Percentiles rank a stretch among this genome's conserved stretches.
Conservation (phyloP, 2,888 invertebrate species). For the Callosobruchus maculatus region DNA sequence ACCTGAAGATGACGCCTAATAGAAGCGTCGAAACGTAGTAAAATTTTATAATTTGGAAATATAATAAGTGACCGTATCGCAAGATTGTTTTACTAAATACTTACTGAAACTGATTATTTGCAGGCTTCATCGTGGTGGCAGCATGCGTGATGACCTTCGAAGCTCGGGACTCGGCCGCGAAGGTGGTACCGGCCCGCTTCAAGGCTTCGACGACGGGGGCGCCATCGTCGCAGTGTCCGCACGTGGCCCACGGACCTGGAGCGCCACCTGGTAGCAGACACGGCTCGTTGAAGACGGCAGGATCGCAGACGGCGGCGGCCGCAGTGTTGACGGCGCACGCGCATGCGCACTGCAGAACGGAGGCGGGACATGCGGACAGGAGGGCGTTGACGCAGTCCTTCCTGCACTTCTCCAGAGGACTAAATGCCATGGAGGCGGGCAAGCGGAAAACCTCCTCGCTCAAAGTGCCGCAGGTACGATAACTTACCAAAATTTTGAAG, state of each 20-base stretch:
- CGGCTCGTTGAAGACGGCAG: conserved; percentile 42
- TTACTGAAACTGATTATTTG: too few relatives aligned
- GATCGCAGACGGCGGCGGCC: conserved; percentile 37
- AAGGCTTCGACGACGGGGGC: conserved; percentile 44
- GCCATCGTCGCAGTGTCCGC: conserved; percentile 22
- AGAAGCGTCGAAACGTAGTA: too few relatives aligned
- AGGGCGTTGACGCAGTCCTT: conserved; percentile 51
- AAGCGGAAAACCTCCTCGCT: conserved; percentile 32
- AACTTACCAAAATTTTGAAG: too few relatives aligned
- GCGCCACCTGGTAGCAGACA: conserved; percentile 29
- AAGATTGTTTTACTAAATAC: too few relatives aligned
- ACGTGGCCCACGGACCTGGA: conserved; percentile 2
- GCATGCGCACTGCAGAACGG: conserved; percentile 19
- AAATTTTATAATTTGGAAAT: too few relatives aligned
- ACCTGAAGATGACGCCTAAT: too few relatives aligned
- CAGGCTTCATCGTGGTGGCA: conserved; percentile 92
- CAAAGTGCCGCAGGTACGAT: conserved; percentile 39
- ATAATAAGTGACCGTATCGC: too few relatives aligned
- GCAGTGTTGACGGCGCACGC: conserved; percentile 11
- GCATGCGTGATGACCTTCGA: conserved; percentile 99
- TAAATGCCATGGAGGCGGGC: conserved; percentile 42
- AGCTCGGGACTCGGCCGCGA: conserved; percentile 89
- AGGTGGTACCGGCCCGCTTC: conserved; percentile 79
- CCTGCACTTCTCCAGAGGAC: conserved; percentile 51
- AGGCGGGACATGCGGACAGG: conserved; percentile 26